phyloP scores from a whole-genome alignment of 2,113 vertebrate genomes.

The Erpornis zantholeuca region DNA sequence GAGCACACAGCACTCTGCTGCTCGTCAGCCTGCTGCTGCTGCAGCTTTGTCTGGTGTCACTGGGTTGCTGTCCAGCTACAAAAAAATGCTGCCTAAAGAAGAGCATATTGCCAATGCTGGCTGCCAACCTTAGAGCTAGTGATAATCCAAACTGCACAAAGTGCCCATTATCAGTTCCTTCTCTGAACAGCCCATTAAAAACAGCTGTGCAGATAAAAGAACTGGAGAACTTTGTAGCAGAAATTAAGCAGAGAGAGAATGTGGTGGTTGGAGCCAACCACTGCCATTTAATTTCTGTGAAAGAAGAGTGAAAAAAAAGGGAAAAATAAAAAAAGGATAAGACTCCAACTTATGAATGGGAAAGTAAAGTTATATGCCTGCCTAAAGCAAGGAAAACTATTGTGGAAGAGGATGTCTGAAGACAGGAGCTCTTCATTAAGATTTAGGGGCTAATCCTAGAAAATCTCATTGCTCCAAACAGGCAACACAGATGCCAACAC shows the following conservation, averaged over 20 bases:
- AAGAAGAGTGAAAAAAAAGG: neutral
- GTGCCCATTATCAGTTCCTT: constrained; percentile 68
- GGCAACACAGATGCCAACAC: neutral
- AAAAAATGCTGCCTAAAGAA: constrained; percentile 47
- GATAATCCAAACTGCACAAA: constrained; percentile 70
- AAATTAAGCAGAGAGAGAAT: constrained; percentile 51
- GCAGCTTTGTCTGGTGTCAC: constrained; percentile 24
- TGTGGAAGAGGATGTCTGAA: neutral
- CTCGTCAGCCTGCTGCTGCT: neutral
- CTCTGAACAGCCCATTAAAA: constrained; percentile 69
- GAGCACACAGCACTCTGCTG: neutral
- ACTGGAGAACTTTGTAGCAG: constrained; percentile 62
- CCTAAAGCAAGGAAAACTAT: neutral
- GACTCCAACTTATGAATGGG: constrained; percentile 57
- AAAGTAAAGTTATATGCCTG: constrained; percentile 8
- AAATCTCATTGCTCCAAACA: neutral
- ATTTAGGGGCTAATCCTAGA: neutral
- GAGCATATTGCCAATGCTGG: constrained; percentile 54
- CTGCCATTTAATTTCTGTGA: constrained; percentile 50
- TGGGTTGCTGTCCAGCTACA: constrained; percentile 58
- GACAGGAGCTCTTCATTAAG: constrained; percentile 24
- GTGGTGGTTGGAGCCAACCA: constrained; percentile 26
- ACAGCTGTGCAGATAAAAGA: constrained; percentile 72
- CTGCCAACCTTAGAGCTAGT: constrained; percentile 61
- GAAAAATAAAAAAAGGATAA: neutral